A percentile compares a stretch with the other conserved stretches of the same genome.
phyloP scores from a whole-genome alignment of 2,113 vertebrate genomes.

The Tragelaphus imberbis region DNA sequence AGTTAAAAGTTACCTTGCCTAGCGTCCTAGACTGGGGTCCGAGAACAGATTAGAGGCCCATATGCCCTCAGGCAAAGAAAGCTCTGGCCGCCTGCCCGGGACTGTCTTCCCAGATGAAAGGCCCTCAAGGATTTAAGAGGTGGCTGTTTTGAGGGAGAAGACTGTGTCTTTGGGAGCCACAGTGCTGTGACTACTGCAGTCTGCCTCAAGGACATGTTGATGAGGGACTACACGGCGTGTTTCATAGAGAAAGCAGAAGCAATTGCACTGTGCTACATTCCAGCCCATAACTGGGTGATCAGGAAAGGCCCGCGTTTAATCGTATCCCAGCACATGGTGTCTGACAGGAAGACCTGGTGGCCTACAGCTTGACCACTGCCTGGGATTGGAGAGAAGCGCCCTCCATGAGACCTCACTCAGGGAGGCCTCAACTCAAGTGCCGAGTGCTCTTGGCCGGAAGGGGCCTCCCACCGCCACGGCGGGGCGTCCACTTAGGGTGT shows the following conservation, averaged over 20 bases:
- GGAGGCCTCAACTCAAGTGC: not conserved
- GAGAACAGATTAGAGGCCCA: not conserved
- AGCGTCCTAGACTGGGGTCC: not conserved
- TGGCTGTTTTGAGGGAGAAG: not conserved
- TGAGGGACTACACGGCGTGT: not conserved
- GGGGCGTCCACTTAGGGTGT: not conserved
- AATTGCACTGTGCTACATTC: not conserved
- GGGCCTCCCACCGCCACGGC: not conserved
- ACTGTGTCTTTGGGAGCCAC: not conserved
- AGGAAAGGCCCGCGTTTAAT: constrained; percentile 39
- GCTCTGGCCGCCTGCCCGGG: not conserved
- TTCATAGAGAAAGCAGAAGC: constrained; percentile 3
- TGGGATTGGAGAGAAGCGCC: not conserved
- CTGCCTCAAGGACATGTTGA: not conserved
- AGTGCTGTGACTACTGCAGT: not conserved
- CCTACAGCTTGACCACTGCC: not conserved
- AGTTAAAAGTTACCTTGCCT: constrained; percentile 37
- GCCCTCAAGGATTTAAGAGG: not conserved
- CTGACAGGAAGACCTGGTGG: constrained; percentile 4
- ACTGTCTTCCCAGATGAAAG: not conserved
- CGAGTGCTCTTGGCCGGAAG: not conserved
- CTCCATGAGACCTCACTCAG: not conserved
- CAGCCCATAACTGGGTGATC: constrained; percentile 28
- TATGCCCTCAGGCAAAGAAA: not conserved
- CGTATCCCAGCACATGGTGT: not conserved